Evolutionary conservation across 1,140 invertebrate species (phyloP), one percentile per base, ranked within the genome.

Genomic region (Zaprionus kolodkinae): DNA sequence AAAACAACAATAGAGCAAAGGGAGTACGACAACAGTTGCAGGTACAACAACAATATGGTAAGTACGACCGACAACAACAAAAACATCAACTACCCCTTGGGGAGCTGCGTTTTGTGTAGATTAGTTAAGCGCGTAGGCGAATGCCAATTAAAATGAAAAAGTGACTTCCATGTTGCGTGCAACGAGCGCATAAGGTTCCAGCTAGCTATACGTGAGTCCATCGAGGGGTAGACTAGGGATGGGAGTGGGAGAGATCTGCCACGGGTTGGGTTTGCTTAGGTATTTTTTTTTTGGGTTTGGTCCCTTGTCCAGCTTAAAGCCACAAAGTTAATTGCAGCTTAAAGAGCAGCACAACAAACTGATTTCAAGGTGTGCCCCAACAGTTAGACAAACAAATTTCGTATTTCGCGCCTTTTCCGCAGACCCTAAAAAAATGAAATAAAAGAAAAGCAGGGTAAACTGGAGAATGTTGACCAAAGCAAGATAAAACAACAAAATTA

Each of bases 111-210:
- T 87, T 87, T 84, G 84, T 87, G 80, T 87, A 87, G 80, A 87
- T 88, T 87, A 87, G 84, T 87, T 88, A 84, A 88, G 84, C 80
- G 84, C 80, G 78, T 83, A 77, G 80, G 64, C 56, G 63, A 69
- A 76, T 72, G 63, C 62, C 84, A 88, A 88, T 88, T 88, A 88
- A 81, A 88, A 85, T 81, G 84, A 89, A 88, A 88, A 89, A 88
- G 76, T 89, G 75, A 66, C 67, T 36, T 15, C 43, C 10, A 43
- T 60, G 38, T 88, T 89, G 85, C 85, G 85, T 88, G 85, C 81
- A 73, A 15, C 38, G 68, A 21, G 38, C 33, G 57, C 85, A 88
- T 88, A 88, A 88, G 77, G 77, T 38, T 52, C 36, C 60, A 52
- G 35, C 52, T 68, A 7, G n/a, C n/a, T 21, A 21, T 21, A 66